Base-by-base conservation (phyloP, 1,140 invertebrate species). In the Atta colombica region DNA sequence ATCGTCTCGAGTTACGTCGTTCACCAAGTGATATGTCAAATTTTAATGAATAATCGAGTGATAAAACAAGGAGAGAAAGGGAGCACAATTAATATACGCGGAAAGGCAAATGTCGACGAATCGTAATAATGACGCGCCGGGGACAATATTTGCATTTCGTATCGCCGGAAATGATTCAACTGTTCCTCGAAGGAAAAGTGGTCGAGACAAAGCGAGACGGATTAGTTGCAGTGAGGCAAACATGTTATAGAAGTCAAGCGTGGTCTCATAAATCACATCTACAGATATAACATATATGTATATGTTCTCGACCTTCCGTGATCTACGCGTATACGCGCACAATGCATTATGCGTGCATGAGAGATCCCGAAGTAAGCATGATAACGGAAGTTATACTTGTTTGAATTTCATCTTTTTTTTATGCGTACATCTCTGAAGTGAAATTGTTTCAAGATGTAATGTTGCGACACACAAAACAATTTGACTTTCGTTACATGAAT, bases 261-360 rank as follows among this genome's bases (percentile, higher is more conserved):
- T 80, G 66, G 85, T 85, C 81, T 81, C 81, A 84, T 90, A 87
- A 87, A 90, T 89, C 86, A 89, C 58, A 60, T 66, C 74, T 71
- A 75, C 51, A 60, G 86, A 66, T 85, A 77, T 84, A 77, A 85
- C 53, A 63, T 68, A 51, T 82, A 78, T 39, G 77, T n/a, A 28
- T 6, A 35, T 3, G 35, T 3, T 39, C 10, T 10, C 78, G 68
- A 61, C 55, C 80, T 74, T 74, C 80, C 55, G 39, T 82, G 68
- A 72, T 82, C 68, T 82, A 61, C 68, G 68, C 55, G 55, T 25
- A 35, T 39, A 35, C 61, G 69, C 35, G 21, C 21, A 16, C 21
- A 66, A 7, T 39, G 21, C 35, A 31, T 31, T 31, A 61, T 5
- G 35, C 35, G 39, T n/a, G 49, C 25, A n/a, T 2, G 45, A 49